These are phyloP conservation scores for Cassiopea xamachana DNA, from an alignment of 30 jellyfish, hydroid and myxozoan genomes.

Conservation along the genomic window DNA sequence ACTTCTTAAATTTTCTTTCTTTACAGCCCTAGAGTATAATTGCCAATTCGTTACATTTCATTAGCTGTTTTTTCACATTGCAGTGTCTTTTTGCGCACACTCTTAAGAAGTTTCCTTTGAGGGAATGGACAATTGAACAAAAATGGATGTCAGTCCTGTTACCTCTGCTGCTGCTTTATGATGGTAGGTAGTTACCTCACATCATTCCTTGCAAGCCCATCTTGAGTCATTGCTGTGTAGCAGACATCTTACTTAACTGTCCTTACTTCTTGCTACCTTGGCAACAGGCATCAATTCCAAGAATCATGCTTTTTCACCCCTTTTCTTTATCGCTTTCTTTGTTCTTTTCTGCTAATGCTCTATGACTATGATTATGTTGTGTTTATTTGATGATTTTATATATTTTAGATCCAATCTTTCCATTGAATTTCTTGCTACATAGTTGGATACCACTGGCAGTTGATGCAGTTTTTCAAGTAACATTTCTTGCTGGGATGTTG, in stretches of 20 bases:
- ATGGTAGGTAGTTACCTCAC: constrained; percentile 59
- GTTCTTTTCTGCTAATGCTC: too few species aligned
- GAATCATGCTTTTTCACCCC: too few species aligned
- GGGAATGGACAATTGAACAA: constrained; percentile 99
- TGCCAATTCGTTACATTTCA: background rate
- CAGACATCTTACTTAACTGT: too few species aligned
- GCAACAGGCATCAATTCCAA: too few species aligned
- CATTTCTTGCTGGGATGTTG: constrained; percentile 89
- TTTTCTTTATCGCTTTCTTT: too few species aligned
- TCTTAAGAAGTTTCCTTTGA: constrained; percentile 87
- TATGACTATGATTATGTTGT: too few species aligned
- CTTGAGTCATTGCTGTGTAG: too few species aligned
- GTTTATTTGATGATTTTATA: too few species aligned
- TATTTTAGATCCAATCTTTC: constrained; percentile 92
- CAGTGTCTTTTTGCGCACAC: constrained; percentile 96
- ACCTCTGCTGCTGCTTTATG: constrained; percentile 89
- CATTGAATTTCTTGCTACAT: constrained; percentile 87
- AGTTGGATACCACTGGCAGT: constrained; percentile 95
- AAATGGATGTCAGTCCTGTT: constrained; percentile 95
- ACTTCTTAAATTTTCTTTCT: too few species aligned
- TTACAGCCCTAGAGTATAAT: too few species aligned
- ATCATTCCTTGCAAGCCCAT: background rate
- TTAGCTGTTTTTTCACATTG: background rate
- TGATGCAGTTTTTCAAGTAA: constrained; percentile 89
- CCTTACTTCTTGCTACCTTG: too few species aligned